Conservation (phyloP, 2,888 invertebrate genomes). For the Amaurobius ferox region DNA sequence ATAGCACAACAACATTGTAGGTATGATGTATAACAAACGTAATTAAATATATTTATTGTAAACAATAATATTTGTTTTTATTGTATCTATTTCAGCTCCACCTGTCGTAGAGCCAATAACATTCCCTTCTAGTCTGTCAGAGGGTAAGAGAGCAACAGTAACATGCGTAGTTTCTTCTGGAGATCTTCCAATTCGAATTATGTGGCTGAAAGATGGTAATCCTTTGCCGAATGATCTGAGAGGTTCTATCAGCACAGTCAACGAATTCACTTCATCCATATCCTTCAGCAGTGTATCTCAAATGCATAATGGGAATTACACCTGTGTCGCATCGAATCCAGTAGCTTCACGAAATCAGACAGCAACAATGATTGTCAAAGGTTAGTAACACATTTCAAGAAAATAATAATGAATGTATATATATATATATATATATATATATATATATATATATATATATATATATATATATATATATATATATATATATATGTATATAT, state of each 20-base stretch:
- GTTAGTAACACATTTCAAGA: too few relatives aligned
- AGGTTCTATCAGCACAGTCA: constrained; percentile 63
- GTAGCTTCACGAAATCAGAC: constrained; percentile 76
- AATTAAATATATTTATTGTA: too few relatives aligned
- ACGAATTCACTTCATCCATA: constrained; percentile 75
- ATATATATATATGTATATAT: too few relatives aligned
- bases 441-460: too few relatives aligned
- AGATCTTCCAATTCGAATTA: constrained; percentile 76
- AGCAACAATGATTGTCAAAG: constrained; percentile 75
- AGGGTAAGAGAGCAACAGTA: constrained; percentile 58
- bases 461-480: too few relatives aligned
- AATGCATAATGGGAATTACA: constrained; percentile 76
- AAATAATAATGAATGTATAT: too few relatives aligned
- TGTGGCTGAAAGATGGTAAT: constrained; percentile 78
- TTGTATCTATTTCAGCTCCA: constrained; percentile 40
- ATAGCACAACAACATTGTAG: too few relatives aligned
- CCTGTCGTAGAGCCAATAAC: constrained; percentile 66
- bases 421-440: too few relatives aligned
- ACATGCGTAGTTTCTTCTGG: constrained; percentile 70
- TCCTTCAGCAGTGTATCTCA: constrained; percentile 77
- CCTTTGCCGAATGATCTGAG: constrained; percentile 74
- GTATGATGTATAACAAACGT: too few relatives aligned
- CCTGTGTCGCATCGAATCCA: constrained; percentile 76
- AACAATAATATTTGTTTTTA: too few relatives aligned
- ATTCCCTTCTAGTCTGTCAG: constrained; percentile 57